A percentile compares a stretch with the other conserved stretches of the same genome.
These are phyloP conservation scores for Thereva nobilitata DNA, from an alignment of 2,888 invertebrate genomes.

Conservation along the genomic window DNA sequence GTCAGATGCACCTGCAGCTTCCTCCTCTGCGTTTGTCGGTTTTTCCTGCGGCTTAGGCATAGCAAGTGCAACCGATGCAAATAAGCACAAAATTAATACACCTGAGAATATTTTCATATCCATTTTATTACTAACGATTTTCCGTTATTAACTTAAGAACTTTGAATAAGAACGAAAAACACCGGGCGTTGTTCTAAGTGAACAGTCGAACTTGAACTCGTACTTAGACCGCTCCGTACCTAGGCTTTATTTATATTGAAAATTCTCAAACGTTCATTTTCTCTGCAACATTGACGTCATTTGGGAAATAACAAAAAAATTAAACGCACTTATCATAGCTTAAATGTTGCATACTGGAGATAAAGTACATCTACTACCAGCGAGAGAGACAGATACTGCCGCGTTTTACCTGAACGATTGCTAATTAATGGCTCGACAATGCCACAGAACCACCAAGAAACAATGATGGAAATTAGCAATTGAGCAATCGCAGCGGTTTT, in stretches of 20 bases:
- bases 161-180: too few relatives aligned
- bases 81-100: background rate
- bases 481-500: constrained; percentile 19
- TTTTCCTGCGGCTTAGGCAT: constrained; percentile 11
- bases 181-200: too few relatives aligned
- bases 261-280: too few relatives aligned
- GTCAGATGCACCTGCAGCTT: constrained; percentile 48
- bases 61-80: background rate
- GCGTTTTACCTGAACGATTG: constrained; percentile 21
- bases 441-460: constrained; percentile 28
- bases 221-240: too few relatives aligned
- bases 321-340: too few relatives aligned
- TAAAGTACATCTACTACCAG: background rate
- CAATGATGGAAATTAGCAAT: constrained; percentile 26
- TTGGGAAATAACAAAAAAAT: too few relatives aligned
- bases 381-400: background rate
- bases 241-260: too few relatives aligned
- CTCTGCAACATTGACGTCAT: too few relatives aligned
- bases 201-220: too few relatives aligned
- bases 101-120: constrained; percentile 9
- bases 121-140: constrained; percentile 1
- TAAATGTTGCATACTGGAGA: background rate
- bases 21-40: background rate
- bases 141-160: too few relatives aligned
- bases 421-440: constrained; percentile 32